These are phyloP conservation scores for Julus scandinavius DNA, from an alignment of 2,888 invertebrate genomes.

Conservation along the genomic window DNA sequence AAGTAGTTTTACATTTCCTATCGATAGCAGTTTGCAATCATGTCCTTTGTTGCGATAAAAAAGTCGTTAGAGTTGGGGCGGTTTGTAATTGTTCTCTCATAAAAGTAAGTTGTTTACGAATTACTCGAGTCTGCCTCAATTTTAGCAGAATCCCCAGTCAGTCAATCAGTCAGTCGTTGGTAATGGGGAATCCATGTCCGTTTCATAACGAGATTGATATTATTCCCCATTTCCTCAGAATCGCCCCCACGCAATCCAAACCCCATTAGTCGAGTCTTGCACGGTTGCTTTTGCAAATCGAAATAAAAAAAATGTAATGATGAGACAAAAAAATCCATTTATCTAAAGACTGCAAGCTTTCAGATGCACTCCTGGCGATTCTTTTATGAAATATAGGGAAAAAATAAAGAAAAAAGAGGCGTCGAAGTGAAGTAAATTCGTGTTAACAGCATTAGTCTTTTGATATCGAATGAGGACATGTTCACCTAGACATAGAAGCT, in stretches of 20 bases:
- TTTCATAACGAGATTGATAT: neutral
- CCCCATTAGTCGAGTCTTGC: slow-evolving; percentile 16
- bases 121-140: neutral
- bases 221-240: neutral
- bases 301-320: slow-evolving; percentile 9
- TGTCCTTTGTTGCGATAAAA: neutral
- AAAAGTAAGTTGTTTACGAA: neutral
- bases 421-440: neutral
- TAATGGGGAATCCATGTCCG: slow-evolving; percentile 30
- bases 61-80: neutral
- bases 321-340: slow-evolving; percentile 46
- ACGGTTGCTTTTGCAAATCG: neutral
- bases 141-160: neutral
- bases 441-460: neutral
- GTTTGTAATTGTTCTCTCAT: neutral
- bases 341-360: slow-evolving; percentile 1
- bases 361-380: neutral
- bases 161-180: slow-evolving; percentile 3
- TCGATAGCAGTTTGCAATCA: neutral
- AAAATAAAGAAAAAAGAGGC: neutral
- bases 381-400: neutral
- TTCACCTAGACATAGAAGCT: too few relatives aligned
- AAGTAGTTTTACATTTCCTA: neutral
- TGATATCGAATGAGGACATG: too few relatives aligned
- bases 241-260: neutral